phyloP scores from a whole-genome alignment of 2,888 invertebrate species.

The Parnassius smintheus region DNA sequence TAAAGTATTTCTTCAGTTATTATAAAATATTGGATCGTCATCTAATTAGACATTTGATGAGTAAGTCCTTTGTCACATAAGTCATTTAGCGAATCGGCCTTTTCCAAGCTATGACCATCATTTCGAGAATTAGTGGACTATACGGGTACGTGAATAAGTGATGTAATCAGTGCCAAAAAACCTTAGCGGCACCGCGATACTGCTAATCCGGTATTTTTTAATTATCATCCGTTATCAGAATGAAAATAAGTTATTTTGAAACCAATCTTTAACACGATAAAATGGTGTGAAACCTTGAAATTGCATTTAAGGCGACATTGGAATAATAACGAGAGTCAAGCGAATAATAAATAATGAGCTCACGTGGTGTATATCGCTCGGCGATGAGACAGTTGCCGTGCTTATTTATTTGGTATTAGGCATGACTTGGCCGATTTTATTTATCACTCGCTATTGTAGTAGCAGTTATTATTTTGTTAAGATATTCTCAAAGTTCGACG shows the following conservation, averaged over 20 bases:
- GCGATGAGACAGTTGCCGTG: conserved; percentile 18
- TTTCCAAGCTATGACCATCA: too few species aligned
- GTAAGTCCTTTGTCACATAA: too few species aligned
- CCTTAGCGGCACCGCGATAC: conserved; percentile 33
- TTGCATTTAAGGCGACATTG: conserved; percentile 60
- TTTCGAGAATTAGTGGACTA: too few species aligned
- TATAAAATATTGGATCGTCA: too few species aligned
- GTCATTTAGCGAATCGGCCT: too few species aligned
- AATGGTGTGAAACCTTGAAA: conserved; percentile 55
- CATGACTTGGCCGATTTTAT: conserved; percentile 10
- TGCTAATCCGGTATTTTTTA: conserved; percentile 13
- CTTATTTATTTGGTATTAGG: conserved; percentile 16
- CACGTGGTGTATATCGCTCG: conserved; percentile 25
- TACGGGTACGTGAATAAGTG: too few species aligned
- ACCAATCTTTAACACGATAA: conserved; percentile 50
- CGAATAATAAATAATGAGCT: conserved; percentile 51
- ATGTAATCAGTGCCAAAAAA: conserved; percentile 27
- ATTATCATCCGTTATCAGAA: conserved; percentile 51
- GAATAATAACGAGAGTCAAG: conserved; percentile 58
- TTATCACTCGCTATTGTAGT: neutral
- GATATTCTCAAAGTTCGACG: neutral
- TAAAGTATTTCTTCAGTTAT: too few species aligned
- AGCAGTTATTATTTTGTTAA: neutral
- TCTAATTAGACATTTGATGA: too few species aligned
- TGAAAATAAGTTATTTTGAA: conserved; percentile 54